A percentile compares a stretch with the other conserved stretches of the same genome.
Conservation (phyloP, 2,797 vertebrate species). For the Phalanger gymnotis region DNA sequence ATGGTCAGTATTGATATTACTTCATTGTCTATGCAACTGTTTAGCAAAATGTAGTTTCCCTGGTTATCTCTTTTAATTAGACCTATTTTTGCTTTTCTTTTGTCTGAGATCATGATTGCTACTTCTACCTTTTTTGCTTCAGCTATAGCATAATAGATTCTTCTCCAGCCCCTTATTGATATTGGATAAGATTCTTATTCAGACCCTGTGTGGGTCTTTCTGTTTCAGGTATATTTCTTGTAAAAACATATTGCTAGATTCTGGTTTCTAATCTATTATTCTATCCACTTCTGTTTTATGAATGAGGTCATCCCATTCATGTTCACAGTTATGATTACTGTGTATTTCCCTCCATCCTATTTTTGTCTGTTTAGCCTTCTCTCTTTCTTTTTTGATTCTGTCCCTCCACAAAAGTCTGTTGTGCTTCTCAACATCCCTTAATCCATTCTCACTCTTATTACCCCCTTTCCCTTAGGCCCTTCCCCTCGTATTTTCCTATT, state of each 20-base stretch:
- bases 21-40: neutral
- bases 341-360: neutral
- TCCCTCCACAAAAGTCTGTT: neutral
- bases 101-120: neutral
- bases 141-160: neutral
- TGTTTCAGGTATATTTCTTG: neutral
- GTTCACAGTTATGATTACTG: neutral
- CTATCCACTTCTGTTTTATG: neutral
- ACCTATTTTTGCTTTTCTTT: neutral
- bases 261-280: neutral
- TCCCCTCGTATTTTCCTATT: neutral
- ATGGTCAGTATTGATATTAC: neutral
- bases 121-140: neutral
- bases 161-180: neutral
- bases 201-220: neutral
- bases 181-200: too few relatives aligned
- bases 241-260: neutral
- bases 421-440: neutral
- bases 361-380: neutral
- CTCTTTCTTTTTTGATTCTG: neutral
- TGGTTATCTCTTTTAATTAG: neutral
- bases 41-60: neutral
- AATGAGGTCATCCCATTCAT: neutral
- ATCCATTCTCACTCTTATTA: neutral
- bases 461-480: neutral